phyloP scores from a whole-genome alignment of 2,113 vertebrate species.

The Austrofundulus limnaeus region DNA sequence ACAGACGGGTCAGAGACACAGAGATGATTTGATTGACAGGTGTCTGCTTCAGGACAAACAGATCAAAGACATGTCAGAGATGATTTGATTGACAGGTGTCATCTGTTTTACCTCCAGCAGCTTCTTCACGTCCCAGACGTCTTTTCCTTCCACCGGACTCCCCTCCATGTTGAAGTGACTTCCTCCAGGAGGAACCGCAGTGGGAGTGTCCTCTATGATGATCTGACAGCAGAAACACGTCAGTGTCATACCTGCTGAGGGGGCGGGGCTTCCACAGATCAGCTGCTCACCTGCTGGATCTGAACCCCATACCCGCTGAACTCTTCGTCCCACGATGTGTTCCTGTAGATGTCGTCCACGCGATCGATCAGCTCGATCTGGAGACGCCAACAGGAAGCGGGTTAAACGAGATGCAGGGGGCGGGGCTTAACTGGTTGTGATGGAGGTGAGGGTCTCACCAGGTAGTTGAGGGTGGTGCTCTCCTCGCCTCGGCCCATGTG shows the following conservation, averaged over 20 bases:
- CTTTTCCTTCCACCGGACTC: conserved; percentile 80
- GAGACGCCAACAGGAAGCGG: neutral
- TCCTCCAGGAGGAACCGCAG: conserved; percentile 33
- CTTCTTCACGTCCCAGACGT: conserved; percentile 95
- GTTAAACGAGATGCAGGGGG: neutral
- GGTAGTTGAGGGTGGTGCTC: conserved; percentile 95
- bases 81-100: no score
- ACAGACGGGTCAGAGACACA: neutral
- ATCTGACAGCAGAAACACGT: conserved; percentile 76
- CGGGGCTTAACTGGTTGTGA: no score
- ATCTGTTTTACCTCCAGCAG: conserved; percentile 90
- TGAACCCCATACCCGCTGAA: conserved; percentile 94
- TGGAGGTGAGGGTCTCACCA: conserved; percentile 87
- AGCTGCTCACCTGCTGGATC: conserved; percentile 90
- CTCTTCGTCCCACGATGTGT: conserved; percentile 91
- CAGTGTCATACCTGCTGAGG: neutral
- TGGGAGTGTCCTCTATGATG: conserved; percentile 87
- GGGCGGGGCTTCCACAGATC: neutral
- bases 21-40: no score
- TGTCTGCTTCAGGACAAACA: no score
- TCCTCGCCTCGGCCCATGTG: conserved; percentile 93
- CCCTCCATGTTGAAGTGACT: conserved; percentile 93
- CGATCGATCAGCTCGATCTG: conserved; percentile 97
- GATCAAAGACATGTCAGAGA: no score
- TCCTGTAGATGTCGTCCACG: conserved; percentile 96